Evolutionary conservation across 2,888 invertebrate species (phyloP).

Genomic region (Lithophane ornitopus): DNA sequence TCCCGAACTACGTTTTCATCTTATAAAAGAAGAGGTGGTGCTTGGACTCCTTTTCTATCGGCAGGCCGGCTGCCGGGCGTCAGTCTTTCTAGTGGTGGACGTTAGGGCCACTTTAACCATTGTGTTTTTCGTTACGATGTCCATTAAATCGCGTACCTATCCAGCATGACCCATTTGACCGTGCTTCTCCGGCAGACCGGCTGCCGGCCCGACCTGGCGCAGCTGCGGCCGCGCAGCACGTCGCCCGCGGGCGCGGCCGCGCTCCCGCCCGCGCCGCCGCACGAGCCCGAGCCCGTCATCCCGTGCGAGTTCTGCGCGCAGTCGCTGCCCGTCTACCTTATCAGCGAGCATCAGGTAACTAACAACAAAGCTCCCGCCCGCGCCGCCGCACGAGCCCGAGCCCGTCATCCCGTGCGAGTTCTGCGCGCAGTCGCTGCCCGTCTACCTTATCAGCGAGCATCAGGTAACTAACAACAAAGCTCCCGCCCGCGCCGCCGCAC

Average conservation of each 20-base stretch:
- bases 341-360: constrained; percentile 83
- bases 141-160: not conserved
- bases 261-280: constrained; percentile 16
- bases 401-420: constrained; percentile 66
- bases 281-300: constrained; percentile 76
- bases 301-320: constrained; percentile 87
- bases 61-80: not conserved
- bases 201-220: constrained; percentile 81
- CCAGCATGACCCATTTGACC: not conserved
- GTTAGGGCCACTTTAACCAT: not conserved
- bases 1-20: too few relatives aligned
- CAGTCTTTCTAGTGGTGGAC: not conserved
- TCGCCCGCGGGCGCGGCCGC: constrained; percentile 34
- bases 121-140: not conserved
- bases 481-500: too few relatives aligned
- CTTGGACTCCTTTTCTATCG: not conserved
- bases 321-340: constrained; percentile 83
- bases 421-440: too few relatives aligned
- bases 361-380: constrained; percentile 12
- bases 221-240: constrained; percentile 62
- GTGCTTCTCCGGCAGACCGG: constrained; percentile 76
- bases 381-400: constrained; percentile 51
- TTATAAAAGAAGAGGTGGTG: too few relatives aligned
- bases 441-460: too few relatives aligned
- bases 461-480: too few relatives aligned